Base-by-base conservation (phyloP, 2,113 vertebrate genomes). In the Strigops habroptila region DNA sequence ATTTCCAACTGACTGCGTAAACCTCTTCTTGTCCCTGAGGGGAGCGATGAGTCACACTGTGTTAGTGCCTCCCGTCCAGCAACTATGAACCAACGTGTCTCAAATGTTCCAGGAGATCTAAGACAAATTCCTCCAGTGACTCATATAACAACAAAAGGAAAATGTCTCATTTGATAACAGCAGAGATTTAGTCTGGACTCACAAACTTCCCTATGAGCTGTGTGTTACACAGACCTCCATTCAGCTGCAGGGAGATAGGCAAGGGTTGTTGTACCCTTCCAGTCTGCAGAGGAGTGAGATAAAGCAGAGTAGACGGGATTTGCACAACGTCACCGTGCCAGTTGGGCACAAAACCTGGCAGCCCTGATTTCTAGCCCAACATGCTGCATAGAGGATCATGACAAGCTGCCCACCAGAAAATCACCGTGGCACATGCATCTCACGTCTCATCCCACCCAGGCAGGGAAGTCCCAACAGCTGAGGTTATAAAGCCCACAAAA, bases 361-460 rank as follows among this genome's bases (percentile, higher is more conserved):
- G 59, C 8, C 6, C 21, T 0, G 0, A 35, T 60, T 86, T 78
- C 60, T 39, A 22, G 31, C 33, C 48, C 67, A 68, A 6, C 14
- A 33, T 2, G 0, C 23, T 12, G n/a, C 6, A 3, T 19, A 28
- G n/a, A 27, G 28, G 10, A 43, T 44, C 35, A 48, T 1, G 1
- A 11, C 17, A 33, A 64, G 31, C 18, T 77, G 35, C 25, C 39
- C 0, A 1, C 35, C 49, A 73, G 48, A 49, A 17, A 80, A 46
- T 18, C 25, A 3, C 43, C 6, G 1, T 31, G 43, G 28, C 46
- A 57, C 2, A 2, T n/a, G 43, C 31, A 35, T 35, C 37, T 28
- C 44, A 35, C 52, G 11, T 24, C 51, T 75, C 46, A 44, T 35
- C 23, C n/a, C 23, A 59, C 25, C 8, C 2, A 0, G 18, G 18